phyloP scores from a whole-genome alignment of 1,140 invertebrate species.

The Lethocerus indicus region DNA sequence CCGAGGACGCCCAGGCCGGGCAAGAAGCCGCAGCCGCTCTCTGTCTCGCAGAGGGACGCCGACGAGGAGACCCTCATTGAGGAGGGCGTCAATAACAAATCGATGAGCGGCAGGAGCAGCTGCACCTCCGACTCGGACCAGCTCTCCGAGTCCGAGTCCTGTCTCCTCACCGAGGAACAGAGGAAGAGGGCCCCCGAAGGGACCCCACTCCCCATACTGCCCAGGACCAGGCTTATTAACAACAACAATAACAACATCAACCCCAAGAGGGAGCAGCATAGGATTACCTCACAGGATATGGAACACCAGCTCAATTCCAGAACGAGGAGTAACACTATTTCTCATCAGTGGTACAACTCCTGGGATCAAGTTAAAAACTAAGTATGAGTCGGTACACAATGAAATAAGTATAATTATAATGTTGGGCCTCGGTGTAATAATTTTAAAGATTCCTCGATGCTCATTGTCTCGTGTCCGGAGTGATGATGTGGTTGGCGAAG shows the following conservation, averaged over 20 bases:
- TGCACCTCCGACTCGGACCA: slow-evolving; percentile 12
- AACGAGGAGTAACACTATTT: background rate
- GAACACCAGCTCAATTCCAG: background rate
- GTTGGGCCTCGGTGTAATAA: too few relatives aligned
- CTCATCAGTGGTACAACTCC: slow-evolving; percentile 56
- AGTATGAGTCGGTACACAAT: slow-evolving; percentile 9
- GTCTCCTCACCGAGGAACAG: slow-evolving; percentile 55
- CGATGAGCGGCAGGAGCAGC: background rate
- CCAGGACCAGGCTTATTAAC: slow-evolving; percentile 18
- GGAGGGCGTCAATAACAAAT: background rate
- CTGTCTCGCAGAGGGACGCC: too few relatives aligned
- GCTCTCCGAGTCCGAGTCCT: slow-evolving; percentile 30
- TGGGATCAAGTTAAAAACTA: slow-evolving; percentile 41
- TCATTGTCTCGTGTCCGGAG: too few relatives aligned
- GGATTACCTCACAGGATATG: background rate
- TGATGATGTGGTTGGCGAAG: too few relatives aligned
- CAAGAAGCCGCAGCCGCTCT: background rate
- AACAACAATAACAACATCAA: slow-evolving; percentile 25
- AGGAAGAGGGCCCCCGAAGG: slow-evolving; percentile 27
- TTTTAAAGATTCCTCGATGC: too few relatives aligned
- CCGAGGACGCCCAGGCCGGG: background rate
- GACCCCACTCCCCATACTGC: slow-evolving; percentile 14
- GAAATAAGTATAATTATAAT: too few relatives aligned
- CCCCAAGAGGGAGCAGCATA: slow-evolving; percentile 6
- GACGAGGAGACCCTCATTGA: too few relatives aligned